Conservation (phyloP, 2,888 invertebrate species). For the Athalia cordata region DNA sequence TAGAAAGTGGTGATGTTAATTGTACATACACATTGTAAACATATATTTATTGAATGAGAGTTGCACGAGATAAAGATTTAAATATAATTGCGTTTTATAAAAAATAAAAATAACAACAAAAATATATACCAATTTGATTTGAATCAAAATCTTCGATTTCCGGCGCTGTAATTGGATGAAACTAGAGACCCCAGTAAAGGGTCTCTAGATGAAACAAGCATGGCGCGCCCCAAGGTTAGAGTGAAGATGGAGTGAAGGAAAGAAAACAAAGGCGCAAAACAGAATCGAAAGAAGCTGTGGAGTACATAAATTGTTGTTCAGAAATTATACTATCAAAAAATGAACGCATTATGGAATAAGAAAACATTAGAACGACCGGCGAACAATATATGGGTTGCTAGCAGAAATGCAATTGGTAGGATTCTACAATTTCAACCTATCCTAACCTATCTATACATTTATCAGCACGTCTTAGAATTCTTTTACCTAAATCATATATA, state of each 20-base stretch:
- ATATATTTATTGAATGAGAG: conserved; percentile 46
- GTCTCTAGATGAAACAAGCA: conserved; percentile 8
- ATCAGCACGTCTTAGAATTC: background rate
- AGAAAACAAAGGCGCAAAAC: too few relatives aligned
- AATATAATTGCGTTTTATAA: conserved; percentile 42
- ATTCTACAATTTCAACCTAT: background rate
- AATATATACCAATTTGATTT: background rate
- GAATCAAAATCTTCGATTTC: background rate
- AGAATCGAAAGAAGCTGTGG: too few relatives aligned
- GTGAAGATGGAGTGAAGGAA: too few relatives aligned
- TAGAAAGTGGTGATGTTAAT: conserved; percentile 22
- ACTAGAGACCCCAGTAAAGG: too few relatives aligned
- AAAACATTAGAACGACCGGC: conserved; percentile 63
- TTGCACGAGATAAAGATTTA: conserved; percentile 25
- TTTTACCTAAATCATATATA: conserved; percentile 14
- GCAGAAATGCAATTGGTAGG: conserved; percentile 59
- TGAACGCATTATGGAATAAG: conserved; percentile 66
- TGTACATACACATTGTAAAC: conserved; percentile 43
- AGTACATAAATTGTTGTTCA: too few relatives aligned
- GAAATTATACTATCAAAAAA: conserved; percentile 44
- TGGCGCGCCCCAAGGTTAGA: conserved; percentile 17
- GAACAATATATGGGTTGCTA: conserved; percentile 57
- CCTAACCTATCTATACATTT: background rate
- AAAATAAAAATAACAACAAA: background rate
- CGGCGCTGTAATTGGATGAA: background rate